Percentiles rank a stretch among this genome's conserved stretches.
phyloP scores from a whole-genome alignment of 2,113 vertebrate species.

The Fregata magnificens region DNA sequence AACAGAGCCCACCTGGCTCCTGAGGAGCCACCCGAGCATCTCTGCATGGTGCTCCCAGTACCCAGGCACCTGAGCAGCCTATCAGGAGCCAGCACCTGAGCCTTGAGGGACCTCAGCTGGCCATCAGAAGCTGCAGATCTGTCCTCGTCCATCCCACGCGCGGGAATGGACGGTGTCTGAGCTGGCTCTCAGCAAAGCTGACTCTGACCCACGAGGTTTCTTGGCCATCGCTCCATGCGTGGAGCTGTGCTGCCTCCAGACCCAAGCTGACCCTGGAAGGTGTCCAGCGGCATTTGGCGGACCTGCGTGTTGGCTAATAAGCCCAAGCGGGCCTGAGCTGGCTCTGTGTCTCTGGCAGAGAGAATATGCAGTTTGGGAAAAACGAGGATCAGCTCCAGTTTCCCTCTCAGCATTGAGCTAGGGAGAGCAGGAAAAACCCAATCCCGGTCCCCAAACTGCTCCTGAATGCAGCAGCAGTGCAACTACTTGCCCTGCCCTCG shows the following conservation, averaged over 20 bases:
- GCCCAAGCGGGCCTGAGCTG: neutral
- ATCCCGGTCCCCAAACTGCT: neutral
- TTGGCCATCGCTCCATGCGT: neutral
- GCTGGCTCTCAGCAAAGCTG: neutral
- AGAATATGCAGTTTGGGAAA: neutral
- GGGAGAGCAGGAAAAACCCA: neutral
- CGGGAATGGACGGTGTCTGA: accelerated
- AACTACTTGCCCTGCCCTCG: accelerated
- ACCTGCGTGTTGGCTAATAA: neutral
- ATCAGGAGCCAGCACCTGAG: neutral
- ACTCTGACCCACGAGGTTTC: neutral
- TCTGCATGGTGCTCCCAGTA: neutral
- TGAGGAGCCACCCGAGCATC: neutral
- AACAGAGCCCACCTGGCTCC: neutral
- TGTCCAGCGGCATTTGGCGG: neutral
- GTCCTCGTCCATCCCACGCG: accelerated
- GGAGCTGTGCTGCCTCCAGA: neutral
- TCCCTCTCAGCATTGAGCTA: neutral
- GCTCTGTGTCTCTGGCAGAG: neutral
- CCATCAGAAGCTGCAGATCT: neutral
- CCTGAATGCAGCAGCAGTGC: neutral
- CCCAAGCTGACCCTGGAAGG: conserved; percentile 25
- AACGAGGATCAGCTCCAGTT: neutral
- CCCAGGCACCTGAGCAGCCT: neutral
- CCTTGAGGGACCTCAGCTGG: neutral